A percentile compares a stretch with the other conserved stretches of the same genome.
Conservation (phyloP, 2,888 invertebrate species). For the Cryptus viduatorius region DNA sequence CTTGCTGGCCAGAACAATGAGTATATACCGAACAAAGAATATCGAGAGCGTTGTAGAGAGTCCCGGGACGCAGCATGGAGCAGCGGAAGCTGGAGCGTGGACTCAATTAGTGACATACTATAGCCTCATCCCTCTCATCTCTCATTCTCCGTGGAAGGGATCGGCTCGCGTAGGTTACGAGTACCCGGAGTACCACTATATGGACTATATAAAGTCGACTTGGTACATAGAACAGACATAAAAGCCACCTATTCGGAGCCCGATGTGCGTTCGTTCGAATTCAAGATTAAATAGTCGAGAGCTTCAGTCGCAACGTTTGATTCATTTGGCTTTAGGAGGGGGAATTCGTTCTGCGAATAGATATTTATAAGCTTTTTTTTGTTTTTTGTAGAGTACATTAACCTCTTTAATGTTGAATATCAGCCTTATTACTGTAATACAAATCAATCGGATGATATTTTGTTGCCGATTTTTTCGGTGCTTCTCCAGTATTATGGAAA, state of each 20-base stretch:
- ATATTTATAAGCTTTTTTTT: not conserved
- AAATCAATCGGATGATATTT: not conserved
- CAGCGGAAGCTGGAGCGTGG: conserved; percentile 66
- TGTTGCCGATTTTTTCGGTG: not conserved
- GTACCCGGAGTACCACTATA: conserved; percentile 29
- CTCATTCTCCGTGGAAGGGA: conserved; percentile 31
- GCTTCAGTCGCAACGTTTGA: not conserved
- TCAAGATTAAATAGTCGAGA: conserved; percentile 29
- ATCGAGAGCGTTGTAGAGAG: conserved; percentile 72
- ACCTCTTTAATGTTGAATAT: not conserved
- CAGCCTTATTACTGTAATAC: not conserved
- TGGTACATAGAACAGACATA: conserved; percentile 22
- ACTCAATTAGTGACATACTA: conserved; percentile 78
- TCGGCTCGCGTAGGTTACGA: conserved; percentile 53
- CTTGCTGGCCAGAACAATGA: conserved; percentile 73
- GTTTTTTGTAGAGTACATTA: not conserved
- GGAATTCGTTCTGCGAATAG: not conserved
- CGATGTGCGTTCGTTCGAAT: conserved; percentile 28
- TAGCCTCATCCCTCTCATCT: conserved; percentile 49
- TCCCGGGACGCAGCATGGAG: conserved; percentile 63
- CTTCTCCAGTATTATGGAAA: not conserved
- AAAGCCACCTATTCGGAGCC: conserved; percentile 26
- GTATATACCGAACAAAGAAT: conserved; percentile 77
- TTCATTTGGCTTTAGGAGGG: not conserved
- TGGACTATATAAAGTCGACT: conserved; percentile 25